Conservation (phyloP, 2,797 vertebrate genomes). For the Pygocentrus nattereri region DNA sequence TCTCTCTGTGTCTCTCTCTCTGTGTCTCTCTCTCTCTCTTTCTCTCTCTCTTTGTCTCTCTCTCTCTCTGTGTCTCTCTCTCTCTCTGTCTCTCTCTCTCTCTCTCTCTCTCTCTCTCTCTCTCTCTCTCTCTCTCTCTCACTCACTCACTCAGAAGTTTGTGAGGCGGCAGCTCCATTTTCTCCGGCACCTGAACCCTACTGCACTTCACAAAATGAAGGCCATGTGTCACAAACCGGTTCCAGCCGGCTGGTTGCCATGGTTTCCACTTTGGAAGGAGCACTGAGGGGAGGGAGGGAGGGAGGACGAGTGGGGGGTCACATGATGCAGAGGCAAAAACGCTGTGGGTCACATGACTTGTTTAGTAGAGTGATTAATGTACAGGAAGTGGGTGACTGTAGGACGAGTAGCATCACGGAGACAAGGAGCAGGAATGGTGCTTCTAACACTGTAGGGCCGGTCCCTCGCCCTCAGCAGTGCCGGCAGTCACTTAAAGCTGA, state of each 20-base stretch:
- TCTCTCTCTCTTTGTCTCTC: no score
- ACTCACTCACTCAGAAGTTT: constrained; percentile 30
- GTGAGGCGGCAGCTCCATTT: constrained; percentile 80
- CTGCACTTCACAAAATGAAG: constrained; percentile 88
- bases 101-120: not conserved
- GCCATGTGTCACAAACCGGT: constrained; percentile 86
- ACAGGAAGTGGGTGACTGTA: constrained; percentile 80
- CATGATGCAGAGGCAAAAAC: constrained; percentile 74
- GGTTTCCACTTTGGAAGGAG: constrained; percentile 84
- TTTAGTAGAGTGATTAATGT: constrained; percentile 85
- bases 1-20: not conserved
- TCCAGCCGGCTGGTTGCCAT: constrained; percentile 88
- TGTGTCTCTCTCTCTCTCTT: no score
- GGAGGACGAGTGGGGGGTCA: constrained; percentile 65
- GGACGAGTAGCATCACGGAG: constrained; percentile 43
- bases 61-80: no score
- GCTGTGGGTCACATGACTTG: constrained; percentile 83
- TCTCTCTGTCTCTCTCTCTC: no score
- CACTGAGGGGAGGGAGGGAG: constrained; percentile 67
- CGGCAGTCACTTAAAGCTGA: not conserved
- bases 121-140: no score
- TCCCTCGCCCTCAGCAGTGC: no score
- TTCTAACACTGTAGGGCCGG: constrained; percentile 27
- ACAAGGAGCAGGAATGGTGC: constrained; percentile 43
- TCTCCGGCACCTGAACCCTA: constrained; percentile 83